phyloP scores from a whole-genome alignment of 1,140 invertebrate genomes.

The Leptoteleia sp. region DNA sequence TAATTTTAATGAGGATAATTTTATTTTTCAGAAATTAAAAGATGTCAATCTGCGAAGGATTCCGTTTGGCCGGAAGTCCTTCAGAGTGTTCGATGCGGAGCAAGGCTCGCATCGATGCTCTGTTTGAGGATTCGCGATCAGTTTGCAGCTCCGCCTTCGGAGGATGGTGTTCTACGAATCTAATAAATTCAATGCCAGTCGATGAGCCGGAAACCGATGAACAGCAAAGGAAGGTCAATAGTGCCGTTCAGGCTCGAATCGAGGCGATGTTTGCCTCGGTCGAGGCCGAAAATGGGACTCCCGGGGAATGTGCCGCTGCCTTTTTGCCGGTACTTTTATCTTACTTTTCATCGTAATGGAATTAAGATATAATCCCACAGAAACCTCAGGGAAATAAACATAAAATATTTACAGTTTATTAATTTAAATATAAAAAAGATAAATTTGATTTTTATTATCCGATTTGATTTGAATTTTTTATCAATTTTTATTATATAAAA shows the following conservation, averaged over 20 bases:
- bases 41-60: conserved; percentile 76
- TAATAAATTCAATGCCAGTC: conserved; percentile 18
- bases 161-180: conserved; percentile 69
- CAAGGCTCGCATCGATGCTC: conserved; percentile 86
- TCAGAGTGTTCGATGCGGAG: conserved; percentile 78
- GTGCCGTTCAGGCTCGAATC: conserved; percentile 91
- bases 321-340: conserved; percentile 73
- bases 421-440: too few species aligned
- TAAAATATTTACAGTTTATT: too few species aligned
- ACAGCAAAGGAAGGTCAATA: conserved; percentile 82
- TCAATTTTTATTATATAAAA: too few species aligned
- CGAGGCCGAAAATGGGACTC: conserved; percentile 84
- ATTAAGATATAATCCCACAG: too few species aligned
- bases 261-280: conserved; percentile 91
- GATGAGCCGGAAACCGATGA: conserved; percentile 72
- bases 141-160: conserved; percentile 74
- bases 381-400: too few species aligned
- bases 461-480: too few species aligned
- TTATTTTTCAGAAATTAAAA: too few species aligned
- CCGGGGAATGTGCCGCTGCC: conserved; percentile 78
- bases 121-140: conserved; percentile 86
- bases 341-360: not conserved
- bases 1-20: too few species aligned
- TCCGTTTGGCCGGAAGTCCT: conserved; percentile 74
- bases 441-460: too few species aligned